Conservation (phyloP, 2,113 vertebrate genomes). For the Ptilonorhynchus violaceus region DNA sequence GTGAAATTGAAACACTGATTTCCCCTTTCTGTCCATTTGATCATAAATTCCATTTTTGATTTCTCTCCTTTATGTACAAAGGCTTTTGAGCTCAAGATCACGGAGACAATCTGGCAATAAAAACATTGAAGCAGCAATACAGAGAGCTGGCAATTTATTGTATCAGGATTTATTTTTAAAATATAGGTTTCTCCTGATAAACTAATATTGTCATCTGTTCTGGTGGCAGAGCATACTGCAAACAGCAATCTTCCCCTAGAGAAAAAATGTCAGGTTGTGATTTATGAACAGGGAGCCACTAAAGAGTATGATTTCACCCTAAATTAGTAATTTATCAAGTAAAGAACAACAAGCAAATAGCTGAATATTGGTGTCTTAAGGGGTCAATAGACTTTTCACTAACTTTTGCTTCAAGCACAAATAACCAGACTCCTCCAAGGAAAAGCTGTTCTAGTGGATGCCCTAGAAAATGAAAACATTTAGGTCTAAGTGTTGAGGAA, state of each 20-base stretch:
- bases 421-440: slow-evolving; percentile 48
- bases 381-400: slow-evolving; percentile 48
- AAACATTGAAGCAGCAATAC: slow-evolving; percentile 11
- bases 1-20: neutral
- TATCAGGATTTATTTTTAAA: slow-evolving; percentile 59
- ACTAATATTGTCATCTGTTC: slow-evolving; percentile 67
- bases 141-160: slow-evolving; percentile 42
- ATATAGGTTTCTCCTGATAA: slow-evolving; percentile 51
- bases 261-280: slow-evolving; percentile 62
- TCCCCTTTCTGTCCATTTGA: neutral
- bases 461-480: slow-evolving; percentile 37
- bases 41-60: neutral
- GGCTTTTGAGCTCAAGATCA: neutral
- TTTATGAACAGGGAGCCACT: slow-evolving; percentile 64
- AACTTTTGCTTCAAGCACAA: slow-evolving; percentile 61
- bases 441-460: slow-evolving; percentile 45
- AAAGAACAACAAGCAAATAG: slow-evolving; percentile 63
- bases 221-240: slow-evolving; percentile 47
- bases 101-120: neutral
- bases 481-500: neutral
- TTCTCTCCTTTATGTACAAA: neutral
- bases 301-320: slow-evolving; percentile 68
- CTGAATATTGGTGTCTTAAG: slow-evolving; percentile 59
- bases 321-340: slow-evolving; percentile 71
- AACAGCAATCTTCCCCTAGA: slow-evolving; percentile 54